phyloP scores from a whole-genome alignment of 2,113 vertebrate species.

The Tenebrosternarchus preto region DNA sequence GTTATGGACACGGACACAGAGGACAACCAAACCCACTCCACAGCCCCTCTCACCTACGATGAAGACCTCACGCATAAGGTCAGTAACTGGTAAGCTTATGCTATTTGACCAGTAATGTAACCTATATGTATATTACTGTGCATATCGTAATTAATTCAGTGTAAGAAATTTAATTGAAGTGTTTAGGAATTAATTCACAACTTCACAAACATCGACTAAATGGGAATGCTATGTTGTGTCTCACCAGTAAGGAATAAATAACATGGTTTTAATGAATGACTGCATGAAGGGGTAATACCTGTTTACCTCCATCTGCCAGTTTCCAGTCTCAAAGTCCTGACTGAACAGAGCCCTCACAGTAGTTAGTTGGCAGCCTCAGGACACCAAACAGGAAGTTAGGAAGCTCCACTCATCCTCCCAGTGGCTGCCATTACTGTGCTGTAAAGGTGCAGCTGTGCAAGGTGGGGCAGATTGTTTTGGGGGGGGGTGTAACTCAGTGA shows the following conservation, averaged over 20 bases:
- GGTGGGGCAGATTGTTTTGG: not conserved
- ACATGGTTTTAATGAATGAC: conserved; percentile 9
- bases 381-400: not conserved
- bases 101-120: no score
- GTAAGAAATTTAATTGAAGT: no score
- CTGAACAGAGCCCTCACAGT: not conserved
- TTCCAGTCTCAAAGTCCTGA: not conserved
- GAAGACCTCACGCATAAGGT: conserved; percentile 78
- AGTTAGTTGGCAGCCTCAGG: not conserved
- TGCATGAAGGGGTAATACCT: not conserved
- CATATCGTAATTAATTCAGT: no score
- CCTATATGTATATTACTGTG: no score
- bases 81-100: not conserved
- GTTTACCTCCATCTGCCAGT: not conserved
- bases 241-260: not conserved
- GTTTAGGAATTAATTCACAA: no score
- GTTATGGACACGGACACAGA: conserved; percentile 53
- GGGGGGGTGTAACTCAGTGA: not conserved
- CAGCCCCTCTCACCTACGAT: conserved; percentile 60
- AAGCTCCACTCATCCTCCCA: not conserved
- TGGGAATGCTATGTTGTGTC: not conserved
- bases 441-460: not conserved
- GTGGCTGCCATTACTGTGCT: not conserved
- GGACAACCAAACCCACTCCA: conserved; percentile 52
- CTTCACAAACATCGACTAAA: not conserved